Base-by-base conservation (phyloP, 2,888 invertebrate species). In the Microplitis deprimator region DNA sequence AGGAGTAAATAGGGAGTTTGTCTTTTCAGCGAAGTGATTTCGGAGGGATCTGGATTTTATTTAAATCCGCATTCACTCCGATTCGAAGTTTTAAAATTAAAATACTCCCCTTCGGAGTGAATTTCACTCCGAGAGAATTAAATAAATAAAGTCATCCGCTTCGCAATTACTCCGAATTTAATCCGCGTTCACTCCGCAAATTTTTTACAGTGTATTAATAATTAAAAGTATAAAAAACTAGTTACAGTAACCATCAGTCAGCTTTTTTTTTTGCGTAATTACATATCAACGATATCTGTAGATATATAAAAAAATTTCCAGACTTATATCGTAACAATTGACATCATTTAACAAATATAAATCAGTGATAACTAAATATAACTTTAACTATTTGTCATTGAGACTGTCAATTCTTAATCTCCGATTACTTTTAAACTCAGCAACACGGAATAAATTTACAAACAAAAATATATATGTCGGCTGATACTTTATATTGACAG, bases 211-310 rank as follows among this genome's bases (percentile, higher is more conserved):
- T 29, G 29, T 29, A 50, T 29, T 29, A 65, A 20, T 29, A 65
- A 29, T 38, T 6, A 67, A 41, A 65, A 41, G 40, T 20, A 41
- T 13, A 64, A 59, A 17, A 64, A 17, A 20, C 29, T 8, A 13
- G 16, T 65, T 40, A 67, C 38, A 59, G 16, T 59, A 67, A 73
- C n/a, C 67, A 67, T 73, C 73, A 73, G 73, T 73, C 73, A 67
- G 65, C 1, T 20, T 73, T 73, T 39, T 6, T 38, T n/a, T 61
- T 71, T 39, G 38, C 3, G 10, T 67, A n/a, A 73, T 73, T 67
- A 67, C 17, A 73, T 64, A 40, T 71, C 8, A n/a, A 10, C 6
- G 39, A 62, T 62, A 65, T 73, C 29, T 8, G 16, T 67, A 50
- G 13, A 50, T n/a, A 40, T 71, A 39, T 13, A 10, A 50, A 50